These are phyloP conservation scores for Drosophila quinaria DNA, from an alignment of 2,888 invertebrate genomes.

Conservation along the genomic window DNA sequence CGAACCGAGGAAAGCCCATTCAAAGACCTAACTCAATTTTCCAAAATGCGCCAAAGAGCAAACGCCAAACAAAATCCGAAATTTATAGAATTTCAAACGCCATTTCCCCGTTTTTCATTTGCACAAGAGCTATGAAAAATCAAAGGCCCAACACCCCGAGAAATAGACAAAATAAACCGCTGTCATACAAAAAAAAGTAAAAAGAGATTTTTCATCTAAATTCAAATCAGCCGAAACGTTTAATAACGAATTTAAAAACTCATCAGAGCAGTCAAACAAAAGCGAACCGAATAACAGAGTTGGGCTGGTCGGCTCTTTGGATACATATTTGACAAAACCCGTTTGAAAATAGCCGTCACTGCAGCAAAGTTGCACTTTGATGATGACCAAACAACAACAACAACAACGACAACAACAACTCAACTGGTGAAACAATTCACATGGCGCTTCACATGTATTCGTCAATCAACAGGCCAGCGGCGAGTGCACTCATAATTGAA, in stretches of 20 bases:
- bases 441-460: slow-evolving; percentile 52
- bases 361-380: slow-evolving; percentile 61
- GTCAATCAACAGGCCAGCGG: slow-evolving; percentile 59
- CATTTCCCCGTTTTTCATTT: slow-evolving; percentile 24
- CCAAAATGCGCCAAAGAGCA: slow-evolving; percentile 43
- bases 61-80: slow-evolving; percentile 65
- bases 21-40: slow-evolving; percentile 64
- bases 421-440: slow-evolving; percentile 41
- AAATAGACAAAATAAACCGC: slow-evolving; percentile 35
- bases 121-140: slow-evolving; percentile 44
- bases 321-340: slow-evolving; percentile 37
- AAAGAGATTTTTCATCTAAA: slow-evolving; percentile 59
- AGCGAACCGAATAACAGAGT: slow-evolving; percentile 8
- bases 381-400: slow-evolving; percentile 51
- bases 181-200: not conserved
- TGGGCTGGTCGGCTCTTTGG: slow-evolving; percentile 4
- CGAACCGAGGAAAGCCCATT: slow-evolving; percentile 26
- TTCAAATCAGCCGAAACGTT: slow-evolving; percentile 74
- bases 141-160: slow-evolving; percentile 44
- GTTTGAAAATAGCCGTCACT: slow-evolving; percentile 24
- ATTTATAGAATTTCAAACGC: slow-evolving; percentile 71
- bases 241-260: slow-evolving; percentile 76
- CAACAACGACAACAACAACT: slow-evolving; percentile 37
- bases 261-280: slow-evolving; percentile 62
- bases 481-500: slow-evolving; percentile 80